Base-by-base conservation (phyloP, 2,888 invertebrate genomes). In the Mactromeris polynyma region DNA sequence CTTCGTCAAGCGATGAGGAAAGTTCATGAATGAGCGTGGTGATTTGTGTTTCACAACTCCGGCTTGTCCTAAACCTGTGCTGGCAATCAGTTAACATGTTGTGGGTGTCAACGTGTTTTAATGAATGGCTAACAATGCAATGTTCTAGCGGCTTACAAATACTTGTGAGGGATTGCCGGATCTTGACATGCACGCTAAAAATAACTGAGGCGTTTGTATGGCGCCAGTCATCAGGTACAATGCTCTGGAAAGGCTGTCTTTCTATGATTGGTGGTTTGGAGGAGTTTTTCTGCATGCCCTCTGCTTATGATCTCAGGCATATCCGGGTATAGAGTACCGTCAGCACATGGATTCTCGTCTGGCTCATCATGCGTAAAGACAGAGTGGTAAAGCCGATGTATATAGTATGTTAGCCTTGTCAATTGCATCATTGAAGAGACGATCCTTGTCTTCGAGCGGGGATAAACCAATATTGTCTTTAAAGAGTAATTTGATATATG, bases 21-120 rank as follows among this genome's bases (percentile, higher is more conserved):
- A 90, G 38, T 21, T 83, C 46, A n/a, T 84, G 84, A 21, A 80
- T 73, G 73, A 81, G 64, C 2, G 84, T 46, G 19, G 81, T 83
- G 9, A 90, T 85, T 69, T 90, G 87, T 4, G 87, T 79, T 58
- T 85, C 87, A 69, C 90, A n/a, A n/a, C n/a, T n/a, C n/a, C n/a
- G n/a, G n/a, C n/a, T n/a, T n/a, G n/a, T n/a, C n/a, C n/a, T n/a
- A n/a, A 90, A 1, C 82, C 85, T 26, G 85, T n/a, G 6, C 14
- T 42, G 14, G 42, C 6, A n/a, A n/a, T 42, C 42, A 9, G 42
- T 9, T 82, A 54, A 58, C 82, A 54, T n/a, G n/a, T n/a, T n/a
- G n/a, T n/a, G n/a, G n/a, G n/a, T n/a, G n/a, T n/a, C n/a, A n/a
- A n/a, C n/a, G n/a, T n/a, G n/a, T n/a, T n/a, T n/a, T n/a, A n/a